Base-by-base conservation (phyloP, 2,113 vertebrate species). In the Laticauda colubrina region DNA sequence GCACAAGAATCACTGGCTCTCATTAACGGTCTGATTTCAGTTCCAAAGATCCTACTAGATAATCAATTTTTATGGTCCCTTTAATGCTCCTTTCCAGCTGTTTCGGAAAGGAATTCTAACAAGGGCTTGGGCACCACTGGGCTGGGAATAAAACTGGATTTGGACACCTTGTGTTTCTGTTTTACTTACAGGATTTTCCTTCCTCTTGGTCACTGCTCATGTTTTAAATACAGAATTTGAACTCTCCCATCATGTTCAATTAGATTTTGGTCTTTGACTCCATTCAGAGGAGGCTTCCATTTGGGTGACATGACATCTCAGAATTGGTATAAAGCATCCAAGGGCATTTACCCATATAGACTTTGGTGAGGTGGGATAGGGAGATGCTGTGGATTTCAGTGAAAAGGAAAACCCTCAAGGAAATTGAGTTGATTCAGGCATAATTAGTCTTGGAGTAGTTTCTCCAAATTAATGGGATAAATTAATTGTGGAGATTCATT, bases 21-120 rank as follows among this genome's bases (percentile, higher is more conserved):
- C 96, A 98, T 98, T 97, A 98, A 96, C 96, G 95, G 81, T 93
- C 89, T 94, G 29, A 91, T 92, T 96, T 95, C 43, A 93, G 94
- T 92, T 91, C 91, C 89, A 85, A 57, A 43, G 90, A 39, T 86
- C 89, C 14, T 89, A 1, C 81, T 9, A 93, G 94, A 94, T 93
- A 94, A 95, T 95, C 94, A 93, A 95, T 96, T 95, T 95, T 90
- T 95, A 96, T 91, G 87, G 90, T 91, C n/a, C 94, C 92, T 92
- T 39, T 88, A 92, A 95, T 93, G 89, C 92, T 94, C 15, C 91
- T 93, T 95, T 95, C 94, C 97, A 97, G 96, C 96, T 95, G 96
- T 95, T 92, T 89, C 24, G 48, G 61, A 75, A 7, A 34, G 24
- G 64, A 56, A n/a, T 26, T 0, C 59, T 10, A 91, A 8, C 39